phyloP scores from a whole-genome alignment of 2,888 invertebrate species.

The Empis livida region DNA sequence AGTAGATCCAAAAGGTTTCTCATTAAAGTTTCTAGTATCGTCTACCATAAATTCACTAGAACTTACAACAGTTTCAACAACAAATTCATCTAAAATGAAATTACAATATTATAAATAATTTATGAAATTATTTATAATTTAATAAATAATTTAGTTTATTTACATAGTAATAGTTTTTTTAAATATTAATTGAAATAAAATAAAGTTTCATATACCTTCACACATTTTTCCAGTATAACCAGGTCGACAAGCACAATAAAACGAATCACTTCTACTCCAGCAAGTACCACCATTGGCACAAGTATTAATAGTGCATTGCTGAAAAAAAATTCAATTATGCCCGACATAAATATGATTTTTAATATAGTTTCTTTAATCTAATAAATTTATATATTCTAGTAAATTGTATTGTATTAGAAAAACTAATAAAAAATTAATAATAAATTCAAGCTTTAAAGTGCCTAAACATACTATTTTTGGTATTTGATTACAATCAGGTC shows the following conservation, averaged over 20 bases:
- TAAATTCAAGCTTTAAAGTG: no score
- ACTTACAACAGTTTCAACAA: conserved; percentile 50
- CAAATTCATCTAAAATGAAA: conserved; percentile 56
- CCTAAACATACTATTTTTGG: conserved; percentile 48
- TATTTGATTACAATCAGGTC: conserved; percentile 53
- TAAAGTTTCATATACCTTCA: conserved; percentile 45
- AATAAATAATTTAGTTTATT: background rate
- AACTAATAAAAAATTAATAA: no score
- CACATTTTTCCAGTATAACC: conserved; percentile 70
- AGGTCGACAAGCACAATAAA: conserved; percentile 66
- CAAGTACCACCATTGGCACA: conserved; percentile 66
- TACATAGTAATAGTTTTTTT: background rate
- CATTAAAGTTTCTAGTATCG: conserved; percentile 35
- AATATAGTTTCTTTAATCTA: conserved; percentile 9
- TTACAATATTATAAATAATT: conserved; percentile 11
- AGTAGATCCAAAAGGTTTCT: conserved; percentile 34
- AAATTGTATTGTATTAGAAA: no score
- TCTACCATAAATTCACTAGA: conserved; percentile 37
- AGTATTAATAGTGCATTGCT: conserved; percentile 60
- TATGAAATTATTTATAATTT: background rate
- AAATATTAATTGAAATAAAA: background rate
- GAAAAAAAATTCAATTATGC: conserved; percentile 16
- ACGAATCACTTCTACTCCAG: conserved; percentile 61
- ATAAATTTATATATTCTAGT: no score
- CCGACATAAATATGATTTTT: conserved; percentile 2